Conservation (phyloP, 1,140 invertebrate species). For the Conopomorpha cramerella region DNA sequence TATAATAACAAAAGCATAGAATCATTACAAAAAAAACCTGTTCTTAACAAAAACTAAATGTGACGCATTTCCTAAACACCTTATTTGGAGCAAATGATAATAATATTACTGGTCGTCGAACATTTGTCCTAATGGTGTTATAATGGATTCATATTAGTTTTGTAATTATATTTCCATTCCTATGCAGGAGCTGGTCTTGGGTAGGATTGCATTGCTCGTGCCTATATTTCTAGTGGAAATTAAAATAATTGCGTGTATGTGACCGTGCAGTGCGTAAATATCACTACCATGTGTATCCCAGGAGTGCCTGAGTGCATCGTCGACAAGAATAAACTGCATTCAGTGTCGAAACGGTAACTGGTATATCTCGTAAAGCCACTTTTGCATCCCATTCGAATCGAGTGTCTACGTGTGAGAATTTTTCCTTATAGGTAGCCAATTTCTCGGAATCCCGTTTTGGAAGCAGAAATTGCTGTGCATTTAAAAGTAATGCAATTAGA, state of each 20-base stretch:
- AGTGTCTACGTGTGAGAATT: too few relatives aligned
- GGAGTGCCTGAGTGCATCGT: conserved; percentile 8
- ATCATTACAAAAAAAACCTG: conserved; percentile 5
- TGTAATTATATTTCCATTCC: conserved; percentile 13
- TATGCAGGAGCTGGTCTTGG: conserved; percentile 7
- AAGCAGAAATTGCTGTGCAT: too few relatives aligned
- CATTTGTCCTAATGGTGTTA: conserved; percentile 33
- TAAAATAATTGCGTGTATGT: conserved; percentile 2
- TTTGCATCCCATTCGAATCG: too few relatives aligned
- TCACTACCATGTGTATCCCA: conserved; percentile 24
- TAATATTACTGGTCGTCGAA: conserved; percentile 11
- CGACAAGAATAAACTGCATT: conserved; percentile 13
- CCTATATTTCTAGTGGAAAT: conserved; percentile 6
- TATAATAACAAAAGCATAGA: too few relatives aligned
- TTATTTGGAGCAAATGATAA: conserved; percentile 39
- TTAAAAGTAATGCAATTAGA: too few relatives aligned
- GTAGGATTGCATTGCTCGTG: too few relatives aligned
- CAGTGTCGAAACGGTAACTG: conserved; percentile 24
- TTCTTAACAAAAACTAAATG: conserved; percentile 19
- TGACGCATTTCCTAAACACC: conserved; percentile 35
- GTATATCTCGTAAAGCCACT: too few relatives aligned
- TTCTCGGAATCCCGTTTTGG: too few relatives aligned
- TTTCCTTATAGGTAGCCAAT: too few relatives aligned
- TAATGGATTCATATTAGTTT: conserved; percentile 32
- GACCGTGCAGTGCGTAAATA: conserved; percentile 9